These are phyloP conservation scores for Drosophila tanythrix DNA, from an alignment of 2,888 invertebrate species.

Conservation along the genomic window DNA sequence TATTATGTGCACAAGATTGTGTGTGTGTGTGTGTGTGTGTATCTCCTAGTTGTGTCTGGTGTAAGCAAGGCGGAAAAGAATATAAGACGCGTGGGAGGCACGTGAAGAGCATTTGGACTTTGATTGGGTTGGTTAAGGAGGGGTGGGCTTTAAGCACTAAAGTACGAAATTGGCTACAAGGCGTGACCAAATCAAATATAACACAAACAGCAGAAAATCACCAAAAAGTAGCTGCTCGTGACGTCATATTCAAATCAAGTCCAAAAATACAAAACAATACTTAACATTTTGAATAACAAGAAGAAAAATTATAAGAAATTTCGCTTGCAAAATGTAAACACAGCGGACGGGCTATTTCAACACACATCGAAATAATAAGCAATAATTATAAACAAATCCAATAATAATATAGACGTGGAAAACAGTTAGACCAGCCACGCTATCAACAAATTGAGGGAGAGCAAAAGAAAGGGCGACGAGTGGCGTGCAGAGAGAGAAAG, in stretches of 20 bases:
- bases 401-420: constrained; percentile 11
- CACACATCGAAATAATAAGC: constrained; percentile 65
- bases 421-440: constrained; percentile 57
- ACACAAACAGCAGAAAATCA: constrained; percentile 1
- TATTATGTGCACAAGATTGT: constrained; percentile 10
- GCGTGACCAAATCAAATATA: constrained; percentile 47
- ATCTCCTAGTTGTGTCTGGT: constrained; percentile 23
- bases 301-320: constrained; percentile 16
- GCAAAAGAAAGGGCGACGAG: constrained; percentile 32
- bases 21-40: constrained; percentile 1
- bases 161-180: constrained; percentile 48
- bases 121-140: background rate
- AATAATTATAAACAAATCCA: constrained; percentile 59
- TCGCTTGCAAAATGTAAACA: constrained; percentile 32
- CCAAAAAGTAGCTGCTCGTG: constrained; percentile 34
- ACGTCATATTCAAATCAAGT: constrained; percentile 36
- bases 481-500: constrained; percentile 25
- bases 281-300: constrained; percentile 7
- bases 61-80: constrained; percentile 36
- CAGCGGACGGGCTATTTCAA: constrained; percentile 54
- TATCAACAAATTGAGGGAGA: constrained; percentile 60
- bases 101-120: constrained; percentile 50
- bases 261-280: constrained; percentile 1
- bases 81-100: constrained; percentile 46
- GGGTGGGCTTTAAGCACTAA: constrained; percentile 46